Evolutionary conservation across 2,113 vertebrate species (phyloP).

Genomic region (Boulengeromyrus knoepffleri): DNA sequence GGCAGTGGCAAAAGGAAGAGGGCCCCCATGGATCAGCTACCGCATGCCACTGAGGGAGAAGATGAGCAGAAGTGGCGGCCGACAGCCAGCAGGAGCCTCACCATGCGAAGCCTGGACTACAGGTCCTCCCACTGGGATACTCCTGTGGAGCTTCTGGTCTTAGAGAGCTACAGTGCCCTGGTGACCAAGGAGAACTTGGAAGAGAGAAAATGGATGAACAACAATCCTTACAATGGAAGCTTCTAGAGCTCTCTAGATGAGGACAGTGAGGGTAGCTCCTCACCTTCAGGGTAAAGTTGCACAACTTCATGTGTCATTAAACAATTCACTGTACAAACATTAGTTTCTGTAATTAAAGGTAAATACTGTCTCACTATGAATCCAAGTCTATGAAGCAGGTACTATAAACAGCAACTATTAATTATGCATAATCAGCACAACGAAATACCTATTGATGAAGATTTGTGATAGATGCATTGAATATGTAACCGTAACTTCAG

Average conservation of each 20-base stretch:
- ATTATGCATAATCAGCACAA: background rate
- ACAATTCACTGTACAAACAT: background rate
- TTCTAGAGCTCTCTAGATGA: background rate
- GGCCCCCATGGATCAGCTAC: background rate
- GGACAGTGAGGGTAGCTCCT: background rate
- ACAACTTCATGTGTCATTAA: background rate
- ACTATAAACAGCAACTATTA: background rate
- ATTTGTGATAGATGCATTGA: background rate
- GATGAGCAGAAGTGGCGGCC: conserved; percentile 25
- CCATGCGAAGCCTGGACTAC: conserved; percentile 17
- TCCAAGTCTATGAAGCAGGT: background rate
- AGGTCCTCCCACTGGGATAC: conserved; percentile 5
- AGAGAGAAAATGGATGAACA: conserved; percentile 33
- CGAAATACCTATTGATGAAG: background rate
- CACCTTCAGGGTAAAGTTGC: background rate
- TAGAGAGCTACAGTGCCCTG: conserved; percentile 32
- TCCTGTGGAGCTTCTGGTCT: conserved; percentile 22
- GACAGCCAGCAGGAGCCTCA: conserved; percentile 28
- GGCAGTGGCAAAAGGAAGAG: background rate
- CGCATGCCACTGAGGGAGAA: background rate
- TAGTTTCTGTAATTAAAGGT: background rate
- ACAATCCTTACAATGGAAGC: conserved; percentile 11
- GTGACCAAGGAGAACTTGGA: conserved; percentile 33
- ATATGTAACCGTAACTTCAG: background rate
- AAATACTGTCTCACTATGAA: background rate